Evolutionary conservation across 2,797 vertebrate genomes (phyloP).

Genomic region (Periparus ater): DNA sequence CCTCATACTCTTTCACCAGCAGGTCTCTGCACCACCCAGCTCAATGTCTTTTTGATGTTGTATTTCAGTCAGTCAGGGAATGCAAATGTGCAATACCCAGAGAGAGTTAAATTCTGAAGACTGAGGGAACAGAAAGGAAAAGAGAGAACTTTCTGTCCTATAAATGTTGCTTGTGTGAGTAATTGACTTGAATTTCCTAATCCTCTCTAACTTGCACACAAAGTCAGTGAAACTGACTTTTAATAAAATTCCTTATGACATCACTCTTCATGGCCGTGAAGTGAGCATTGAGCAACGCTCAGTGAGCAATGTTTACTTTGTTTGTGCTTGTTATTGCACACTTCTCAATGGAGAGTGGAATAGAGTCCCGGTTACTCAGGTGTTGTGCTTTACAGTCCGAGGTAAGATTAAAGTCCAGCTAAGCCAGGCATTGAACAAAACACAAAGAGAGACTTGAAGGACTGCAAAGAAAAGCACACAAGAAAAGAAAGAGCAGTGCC

Average conservation of each 20-base stretch:
- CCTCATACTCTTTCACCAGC: not conserved
- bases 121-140: not conserved
- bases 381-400: not conserved
- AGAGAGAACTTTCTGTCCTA: not conserved
- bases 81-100: not conserved
- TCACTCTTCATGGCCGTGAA: not conserved
- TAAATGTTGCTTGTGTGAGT: not conserved
- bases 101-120: not conserved
- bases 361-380: not conserved
- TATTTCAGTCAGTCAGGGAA: not conserved
- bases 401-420: not conserved
- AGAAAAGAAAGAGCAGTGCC: not conserved
- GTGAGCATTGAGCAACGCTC: not conserved
- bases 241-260: not conserved
- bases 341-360: not conserved
- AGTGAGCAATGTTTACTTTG: not conserved
- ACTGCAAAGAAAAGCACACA: not conserved
- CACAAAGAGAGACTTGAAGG: not conserved
- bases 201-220: not conserved
- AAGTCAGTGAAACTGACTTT: not conserved
- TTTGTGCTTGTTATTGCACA: not conserved
- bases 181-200: not conserved
- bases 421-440: not conserved
- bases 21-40: not conserved
- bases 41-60: not conserved